These are phyloP conservation scores for Phania funesta DNA, from an alignment of 2,888 invertebrate species.

Conservation along the genomic window DNA sequence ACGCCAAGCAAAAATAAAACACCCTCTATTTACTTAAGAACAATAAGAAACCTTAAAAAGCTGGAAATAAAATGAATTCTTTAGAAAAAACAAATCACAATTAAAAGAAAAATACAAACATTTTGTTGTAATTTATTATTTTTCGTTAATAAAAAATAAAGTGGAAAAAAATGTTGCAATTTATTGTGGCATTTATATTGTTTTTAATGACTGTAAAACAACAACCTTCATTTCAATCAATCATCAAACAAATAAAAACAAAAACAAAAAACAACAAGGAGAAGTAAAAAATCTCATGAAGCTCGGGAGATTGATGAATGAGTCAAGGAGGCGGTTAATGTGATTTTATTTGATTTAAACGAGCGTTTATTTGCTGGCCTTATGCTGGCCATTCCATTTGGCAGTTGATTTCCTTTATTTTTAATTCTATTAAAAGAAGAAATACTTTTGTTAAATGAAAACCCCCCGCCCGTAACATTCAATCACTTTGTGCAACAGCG, in stretches of 20 bases:
- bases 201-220: conserved; percentile 30
- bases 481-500: too few species aligned
- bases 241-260: conserved; percentile 30
- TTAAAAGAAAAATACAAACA: background rate
- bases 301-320: conserved; percentile 37
- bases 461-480: too few species aligned
- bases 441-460: too few species aligned
- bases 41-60: conserved; percentile 2
- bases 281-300: conserved; percentile 14
- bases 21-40: background rate
- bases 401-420: background rate
- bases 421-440: background rate
- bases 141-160: too few species aligned
- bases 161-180: conserved; percentile 33
- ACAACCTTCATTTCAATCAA: conserved; percentile 47
- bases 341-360: conserved; percentile 41
- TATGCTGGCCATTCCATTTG: background rate
- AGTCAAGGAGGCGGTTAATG: conserved; percentile 46
- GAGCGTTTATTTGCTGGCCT: conserved; percentile 13
- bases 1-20: background rate
- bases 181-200: conserved; percentile 51
- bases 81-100: conserved; percentile 9
- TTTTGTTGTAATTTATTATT: too few species aligned
- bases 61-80: conserved; percentile 10
- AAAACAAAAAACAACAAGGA: background rate